These are phyloP conservation scores for Cromileptes altivelis DNA, from an alignment of 2,113 vertebrate species.

Conservation along the genomic window DNA sequence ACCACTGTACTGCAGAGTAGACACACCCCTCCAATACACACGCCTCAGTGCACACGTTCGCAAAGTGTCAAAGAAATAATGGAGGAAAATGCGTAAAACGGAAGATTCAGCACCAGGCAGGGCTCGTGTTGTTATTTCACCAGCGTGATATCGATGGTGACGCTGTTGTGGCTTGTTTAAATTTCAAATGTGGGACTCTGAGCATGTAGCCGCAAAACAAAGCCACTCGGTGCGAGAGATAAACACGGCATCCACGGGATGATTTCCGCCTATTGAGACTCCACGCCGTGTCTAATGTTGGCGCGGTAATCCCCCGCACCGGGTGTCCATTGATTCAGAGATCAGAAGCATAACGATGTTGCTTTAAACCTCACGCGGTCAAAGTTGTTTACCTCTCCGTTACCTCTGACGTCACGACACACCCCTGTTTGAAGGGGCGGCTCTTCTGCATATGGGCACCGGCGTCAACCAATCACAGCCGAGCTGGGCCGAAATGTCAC, in stretches of 20 bases:
- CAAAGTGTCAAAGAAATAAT: conserved; percentile 52
- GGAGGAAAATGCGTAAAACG: conserved; percentile 3
- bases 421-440: conserved; percentile 83
- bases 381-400: conserved; percentile 88
- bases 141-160: conserved; percentile 1
- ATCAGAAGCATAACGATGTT: conserved; percentile 63
- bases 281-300: neutral
- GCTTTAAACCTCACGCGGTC: conserved; percentile 87
- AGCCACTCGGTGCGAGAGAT: conserved; percentile 4
- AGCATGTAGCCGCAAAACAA: conserved; percentile 56
- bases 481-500: conserved; percentile 37
- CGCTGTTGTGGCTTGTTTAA: neutral
- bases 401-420: conserved; percentile 89
- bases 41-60: conserved; percentile 71
- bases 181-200: neutral
- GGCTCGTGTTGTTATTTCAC: neutral
- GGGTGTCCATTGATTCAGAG: conserved; percentile 37
- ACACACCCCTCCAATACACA: conserved; percentile 79
- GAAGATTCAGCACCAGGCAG: neutral
- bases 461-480: conserved; percentile 53
- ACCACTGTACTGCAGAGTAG: conserved; percentile 79
- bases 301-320: conserved; percentile 27
- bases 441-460: conserved; percentile 57
- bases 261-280: neutral
- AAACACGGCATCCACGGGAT: neutral